Evolutionary conservation across 1,140 invertebrate species (phyloP).

Genomic region (Lasioglossum albipes): DNA sequence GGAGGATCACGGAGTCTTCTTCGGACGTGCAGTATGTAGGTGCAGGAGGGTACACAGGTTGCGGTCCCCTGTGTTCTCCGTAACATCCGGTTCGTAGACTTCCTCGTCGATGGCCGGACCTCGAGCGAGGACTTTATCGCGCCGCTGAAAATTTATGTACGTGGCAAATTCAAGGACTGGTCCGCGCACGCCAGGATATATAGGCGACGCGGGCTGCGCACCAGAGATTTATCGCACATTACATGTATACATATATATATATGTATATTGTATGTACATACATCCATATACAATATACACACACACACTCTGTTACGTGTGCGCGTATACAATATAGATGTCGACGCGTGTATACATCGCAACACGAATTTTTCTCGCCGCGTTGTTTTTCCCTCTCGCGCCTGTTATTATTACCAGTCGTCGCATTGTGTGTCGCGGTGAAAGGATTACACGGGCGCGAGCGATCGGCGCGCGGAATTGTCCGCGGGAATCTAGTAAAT

Average conservation of each 20-base stretch:
- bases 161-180: conserved; percentile 48
- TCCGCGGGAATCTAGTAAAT: not conserved
- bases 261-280: too few relatives aligned
- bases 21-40: not conserved
- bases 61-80: conserved; percentile 14
- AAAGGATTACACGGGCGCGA: not conserved
- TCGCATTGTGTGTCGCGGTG: not conserved
- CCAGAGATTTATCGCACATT: conserved; percentile 33
- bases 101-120: conserved; percentile 42
- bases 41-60: not conserved
- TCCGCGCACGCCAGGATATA: conserved; percentile 23
- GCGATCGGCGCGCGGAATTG: too few relatives aligned
- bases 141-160: conserved; percentile 53
- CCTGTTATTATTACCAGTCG: not conserved
- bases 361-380: not conserved
- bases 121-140: conserved; percentile 58
- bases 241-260: not conserved
- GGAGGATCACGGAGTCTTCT: conserved; percentile 32
- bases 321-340: not conserved
- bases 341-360: not conserved
- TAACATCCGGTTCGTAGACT: conserved; percentile 60
- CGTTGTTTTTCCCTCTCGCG: not conserved
- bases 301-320: not conserved
- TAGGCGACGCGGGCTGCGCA: conserved; percentile 5
- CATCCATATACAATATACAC: too few relatives aligned